Percentiles rank a stretch among this genome's conserved stretches.
Evolutionary conservation across 2,113 vertebrate genomes (phyloP).

Genomic region (Urocitellus parryii): DNA sequence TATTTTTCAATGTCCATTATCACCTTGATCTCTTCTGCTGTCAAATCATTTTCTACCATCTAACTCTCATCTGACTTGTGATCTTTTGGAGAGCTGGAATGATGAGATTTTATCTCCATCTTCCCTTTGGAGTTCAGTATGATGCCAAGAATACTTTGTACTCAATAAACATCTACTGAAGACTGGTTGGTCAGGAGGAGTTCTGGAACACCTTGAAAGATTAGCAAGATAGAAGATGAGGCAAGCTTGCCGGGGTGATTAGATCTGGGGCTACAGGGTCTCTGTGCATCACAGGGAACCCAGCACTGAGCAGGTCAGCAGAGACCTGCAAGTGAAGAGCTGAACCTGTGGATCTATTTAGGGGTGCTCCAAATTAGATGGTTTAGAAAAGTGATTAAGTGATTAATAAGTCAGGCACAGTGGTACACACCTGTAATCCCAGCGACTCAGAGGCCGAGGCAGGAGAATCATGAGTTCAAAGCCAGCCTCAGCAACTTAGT

Average conservation of each 20-base stretch:
- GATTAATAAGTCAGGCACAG: background rate
- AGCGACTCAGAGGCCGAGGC: too few relatives aligned
- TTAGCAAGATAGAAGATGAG: background rate
- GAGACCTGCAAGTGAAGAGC: background rate
- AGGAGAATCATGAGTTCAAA: too few relatives aligned
- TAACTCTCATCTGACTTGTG: background rate
- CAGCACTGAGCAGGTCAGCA: background rate
- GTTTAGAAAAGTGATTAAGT: background rate
- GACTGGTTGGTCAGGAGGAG: background rate
- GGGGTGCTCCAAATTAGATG: background rate
- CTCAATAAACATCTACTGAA: background rate
- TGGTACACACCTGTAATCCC: too few relatives aligned
- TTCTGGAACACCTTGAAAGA: background rate
- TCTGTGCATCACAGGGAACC: background rate
- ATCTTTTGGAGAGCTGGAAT: background rate
- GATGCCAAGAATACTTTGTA: background rate
- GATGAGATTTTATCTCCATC: background rate
- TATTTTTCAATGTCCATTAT: background rate
- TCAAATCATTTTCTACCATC: background rate
- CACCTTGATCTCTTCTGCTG: background rate
- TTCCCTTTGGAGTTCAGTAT: background rate
- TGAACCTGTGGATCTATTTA: too few relatives aligned
- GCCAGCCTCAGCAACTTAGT: too few relatives aligned
- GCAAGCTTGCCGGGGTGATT: too few relatives aligned
- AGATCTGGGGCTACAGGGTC: background rate